Percentiles rank a stretch among this genome's conserved stretches.
phyloP scores from a whole-genome alignment of 2,113 vertebrate genomes.

The Leucosticte australis region DNA sequence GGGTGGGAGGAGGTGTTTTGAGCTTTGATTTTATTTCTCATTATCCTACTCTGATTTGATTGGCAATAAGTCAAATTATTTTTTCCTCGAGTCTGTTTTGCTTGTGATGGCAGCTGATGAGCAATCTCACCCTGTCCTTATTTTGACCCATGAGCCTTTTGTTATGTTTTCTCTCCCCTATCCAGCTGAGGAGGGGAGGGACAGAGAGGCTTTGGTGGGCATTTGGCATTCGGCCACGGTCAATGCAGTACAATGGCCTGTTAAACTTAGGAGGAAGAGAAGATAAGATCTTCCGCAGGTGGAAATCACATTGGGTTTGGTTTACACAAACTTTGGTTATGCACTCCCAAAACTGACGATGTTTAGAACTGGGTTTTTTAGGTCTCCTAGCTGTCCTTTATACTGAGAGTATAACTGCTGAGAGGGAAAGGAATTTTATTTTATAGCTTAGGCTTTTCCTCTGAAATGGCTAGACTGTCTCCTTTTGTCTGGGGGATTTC shows the following conservation, averaged over 20 bases:
- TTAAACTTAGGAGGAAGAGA: neutral
- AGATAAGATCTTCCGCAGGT: neutral
- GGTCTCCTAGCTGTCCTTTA: neutral
- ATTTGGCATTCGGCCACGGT: neutral
- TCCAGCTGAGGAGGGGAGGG: neutral
- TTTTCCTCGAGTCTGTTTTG: neutral
- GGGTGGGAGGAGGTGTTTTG: neutral
- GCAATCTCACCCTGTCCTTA: neutral
- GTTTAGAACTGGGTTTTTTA: neutral
- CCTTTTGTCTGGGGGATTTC: constrained; percentile 32
- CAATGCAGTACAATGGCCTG: neutral
- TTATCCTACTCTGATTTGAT: neutral
- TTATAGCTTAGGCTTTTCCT: constrained; percentile 15
- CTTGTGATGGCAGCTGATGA: neutral
- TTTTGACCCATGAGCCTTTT: neutral
- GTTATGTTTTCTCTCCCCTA: neutral
- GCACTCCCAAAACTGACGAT: neutral
- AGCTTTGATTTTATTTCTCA: neutral
- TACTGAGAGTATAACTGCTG: neutral
- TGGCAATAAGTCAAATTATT: neutral
- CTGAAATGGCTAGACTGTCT: constrained; percentile 5
- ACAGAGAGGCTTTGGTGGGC: neutral
- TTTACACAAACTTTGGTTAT: neutral
- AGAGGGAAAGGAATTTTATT: constrained; percentile 22
- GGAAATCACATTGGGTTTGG: neutral